These are phyloP conservation scores for Echinarachnius parma DNA, from an alignment of 53 echinoderm and acorn worm species.

Conservation along the genomic window DNA sequence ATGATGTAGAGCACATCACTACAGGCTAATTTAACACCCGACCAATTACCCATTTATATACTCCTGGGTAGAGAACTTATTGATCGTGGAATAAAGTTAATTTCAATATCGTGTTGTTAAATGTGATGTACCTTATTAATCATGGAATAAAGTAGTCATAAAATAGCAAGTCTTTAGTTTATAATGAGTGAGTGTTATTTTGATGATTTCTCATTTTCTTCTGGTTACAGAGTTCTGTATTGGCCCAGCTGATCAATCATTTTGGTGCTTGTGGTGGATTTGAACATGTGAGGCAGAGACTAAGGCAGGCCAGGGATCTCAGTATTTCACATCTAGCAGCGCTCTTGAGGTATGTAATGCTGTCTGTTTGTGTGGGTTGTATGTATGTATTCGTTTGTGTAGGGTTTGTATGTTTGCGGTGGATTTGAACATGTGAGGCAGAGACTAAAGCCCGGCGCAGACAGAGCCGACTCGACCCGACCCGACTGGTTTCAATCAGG, in stretches of 20 bases:
- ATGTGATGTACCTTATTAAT: not conserved
- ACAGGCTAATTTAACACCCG: too few species aligned
- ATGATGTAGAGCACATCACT: too few species aligned
- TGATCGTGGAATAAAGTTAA: too few species aligned
- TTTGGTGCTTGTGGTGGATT: conserved; percentile 92
- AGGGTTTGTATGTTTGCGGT: conserved; percentile 79
- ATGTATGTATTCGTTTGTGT: too few species aligned
- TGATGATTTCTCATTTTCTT: too few species aligned
- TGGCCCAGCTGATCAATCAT: conserved; percentile 86
- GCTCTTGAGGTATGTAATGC: conserved; percentile 67
- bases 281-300: conserved; percentile 70
- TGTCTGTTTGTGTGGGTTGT: not conserved
- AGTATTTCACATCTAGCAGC: conserved; percentile 84
- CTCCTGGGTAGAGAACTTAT: too few species aligned
- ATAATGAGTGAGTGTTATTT: not conserved
- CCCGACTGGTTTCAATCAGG: too few species aligned
- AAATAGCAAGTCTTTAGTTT: not conserved
- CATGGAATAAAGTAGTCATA: not conserved
- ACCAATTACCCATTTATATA: too few species aligned
- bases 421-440: conserved; percentile 85
- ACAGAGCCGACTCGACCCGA: too few species aligned
- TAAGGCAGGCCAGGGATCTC: conserved; percentile 69
- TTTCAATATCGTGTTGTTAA: too few species aligned
- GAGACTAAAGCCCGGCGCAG: too few species aligned
- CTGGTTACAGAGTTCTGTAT: conserved; percentile 61